Evolutionary conservation across 2,113 vertebrate genomes (phyloP).

Genomic region (Gadus macrocephalus): DNA sequence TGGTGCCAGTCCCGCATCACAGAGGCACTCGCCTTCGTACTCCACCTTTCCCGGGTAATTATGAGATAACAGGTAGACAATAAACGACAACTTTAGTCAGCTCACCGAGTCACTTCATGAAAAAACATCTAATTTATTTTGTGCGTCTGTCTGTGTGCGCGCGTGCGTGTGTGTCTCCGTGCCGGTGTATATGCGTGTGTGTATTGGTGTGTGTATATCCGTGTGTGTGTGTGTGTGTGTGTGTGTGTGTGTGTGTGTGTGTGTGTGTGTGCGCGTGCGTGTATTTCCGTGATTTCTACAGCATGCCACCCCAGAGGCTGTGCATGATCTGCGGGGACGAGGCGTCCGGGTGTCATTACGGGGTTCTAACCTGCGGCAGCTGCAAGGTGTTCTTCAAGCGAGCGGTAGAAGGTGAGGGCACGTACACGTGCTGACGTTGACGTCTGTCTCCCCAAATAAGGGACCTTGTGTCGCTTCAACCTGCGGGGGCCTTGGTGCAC

Average conservation of each 20-base stretch:
- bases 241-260: too few relatives aligned
- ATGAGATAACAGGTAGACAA: background rate
- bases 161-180: too few relatives aligned
- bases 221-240: too few relatives aligned
- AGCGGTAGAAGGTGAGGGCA: constrained; percentile 89
- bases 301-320: constrained; percentile 85
- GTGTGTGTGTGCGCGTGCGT: background rate
- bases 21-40: constrained; percentile 48
- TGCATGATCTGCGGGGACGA: constrained; percentile 96
- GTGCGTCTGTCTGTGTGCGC: too few relatives aligned
- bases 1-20: constrained; percentile 37
- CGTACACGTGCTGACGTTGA: too few relatives aligned
- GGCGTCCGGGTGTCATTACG: constrained; percentile 96
- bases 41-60: constrained; percentile 60
- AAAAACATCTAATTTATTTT: background rate
- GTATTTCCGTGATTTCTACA: constrained; percentile 46
- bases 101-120: too few relatives aligned
- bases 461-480: too few relatives aligned
- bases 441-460: too few relatives aligned
- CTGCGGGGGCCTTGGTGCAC: too few relatives aligned
- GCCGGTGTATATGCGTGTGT: too few relatives aligned
- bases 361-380: constrained; percentile 95
- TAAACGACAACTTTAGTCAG: too few relatives aligned
- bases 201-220: too few relatives aligned
- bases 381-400: constrained; percentile 99